Base-by-base conservation (phyloP, 2,888 invertebrate genomes). In the Chaetogeoica ovagalla region DNA sequence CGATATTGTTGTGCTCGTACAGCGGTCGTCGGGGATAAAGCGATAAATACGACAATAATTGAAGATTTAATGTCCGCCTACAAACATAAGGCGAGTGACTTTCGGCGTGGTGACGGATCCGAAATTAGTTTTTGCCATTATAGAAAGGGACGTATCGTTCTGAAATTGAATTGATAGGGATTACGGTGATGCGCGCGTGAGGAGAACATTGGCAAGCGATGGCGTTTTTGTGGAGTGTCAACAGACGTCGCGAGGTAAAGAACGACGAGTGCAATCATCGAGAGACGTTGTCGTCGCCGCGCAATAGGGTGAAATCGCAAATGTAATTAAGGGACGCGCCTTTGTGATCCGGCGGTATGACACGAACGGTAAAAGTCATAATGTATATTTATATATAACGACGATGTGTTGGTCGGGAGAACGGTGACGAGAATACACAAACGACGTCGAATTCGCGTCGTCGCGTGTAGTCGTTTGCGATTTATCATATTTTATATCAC, bases 281-380 rank as follows among this genome's bases (percentile, higher is more conserved):
- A 39, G 3, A 7, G 48, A 21, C 30, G 19, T 9, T 11, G 37
- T 19, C 43, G 72, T 37, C 43, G 43, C 9, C 9, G 23, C 19
- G 7, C 21, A 17, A 7, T 23, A 1, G 74, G 74, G 65, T 65
- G 74, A 74, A 65, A 65, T 74, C 11, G 55, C 74, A 55, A 74
- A 74, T 39, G 65, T 55, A 65, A 74, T 74, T 39, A 65, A 74
- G 55, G 55, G 74, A 5, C 11, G 63, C 39, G n/a, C 65, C 30
- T 68, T 57, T 65, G 74, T 39, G 74, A 65, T 65, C 52, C 17
- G 52, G 23, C 7, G 30, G 60, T 6, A 43, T 2, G 43, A 43
- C 43, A 5, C 13, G 62, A 63, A 74, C 65, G 19, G 63, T 17
- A 65, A 74, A 65, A 52, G 30, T 37, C 43, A 30, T n/a, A 19